phyloP scores from a whole-genome alignment of 2,113 vertebrate genomes.

The Cyanoderma ruficeps region DNA sequence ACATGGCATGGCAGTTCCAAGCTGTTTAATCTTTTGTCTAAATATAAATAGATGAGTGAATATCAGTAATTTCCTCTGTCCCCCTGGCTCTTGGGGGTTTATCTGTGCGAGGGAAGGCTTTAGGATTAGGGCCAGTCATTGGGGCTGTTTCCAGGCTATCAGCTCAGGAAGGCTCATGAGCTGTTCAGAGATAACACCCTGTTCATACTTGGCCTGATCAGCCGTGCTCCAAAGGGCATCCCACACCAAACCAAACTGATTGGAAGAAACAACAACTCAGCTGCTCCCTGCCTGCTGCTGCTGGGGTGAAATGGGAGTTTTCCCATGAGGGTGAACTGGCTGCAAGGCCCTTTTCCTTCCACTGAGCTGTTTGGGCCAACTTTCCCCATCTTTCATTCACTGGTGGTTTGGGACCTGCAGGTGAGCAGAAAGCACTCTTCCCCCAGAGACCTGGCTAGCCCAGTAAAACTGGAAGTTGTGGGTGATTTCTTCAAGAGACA shows the following conservation, averaged over 20 bases:
- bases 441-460: background rate
- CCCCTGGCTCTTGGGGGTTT: conserved; percentile 21
- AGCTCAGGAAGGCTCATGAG: conserved; percentile 27
- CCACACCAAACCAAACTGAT: background rate
- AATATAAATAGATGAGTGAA: conserved; percentile 66
- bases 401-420: background rate
- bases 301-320: background rate
- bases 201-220: background rate
- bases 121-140: conserved; percentile 15
- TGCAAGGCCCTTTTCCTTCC: background rate
- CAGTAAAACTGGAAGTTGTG: background rate
- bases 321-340: background rate
- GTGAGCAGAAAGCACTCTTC: background rate
- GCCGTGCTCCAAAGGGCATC: background rate
- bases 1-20: conserved; percentile 12
- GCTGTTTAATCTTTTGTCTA: conserved; percentile 58
- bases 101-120: conserved; percentile 8
- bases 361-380: background rate
- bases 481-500: background rate
- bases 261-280: background rate
- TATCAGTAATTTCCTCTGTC: conserved; percentile 51
- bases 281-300: background rate
- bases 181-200: conserved; percentile 27
- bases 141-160: conserved; percentile 39
- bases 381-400: background rate